These are phyloP conservation scores for Diploptera punctata DNA, from an alignment of 2,888 invertebrate species.

Conservation along the genomic window DNA sequence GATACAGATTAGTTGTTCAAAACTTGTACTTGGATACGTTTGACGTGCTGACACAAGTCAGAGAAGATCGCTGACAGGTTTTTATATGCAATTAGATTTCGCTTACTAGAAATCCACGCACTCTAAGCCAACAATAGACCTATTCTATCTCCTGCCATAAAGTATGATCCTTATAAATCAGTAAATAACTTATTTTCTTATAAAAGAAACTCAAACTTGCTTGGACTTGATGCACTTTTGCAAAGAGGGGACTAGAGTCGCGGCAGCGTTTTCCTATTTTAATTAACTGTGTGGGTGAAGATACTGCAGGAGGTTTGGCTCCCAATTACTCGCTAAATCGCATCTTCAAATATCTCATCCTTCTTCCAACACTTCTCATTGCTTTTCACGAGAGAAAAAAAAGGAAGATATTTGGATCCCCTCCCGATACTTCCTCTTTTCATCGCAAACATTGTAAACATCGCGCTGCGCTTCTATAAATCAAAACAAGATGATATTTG, in stretches of 20 bases:
- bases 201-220: too few species aligned
- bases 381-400: conserved; percentile 14
- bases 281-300: conserved; percentile 36
- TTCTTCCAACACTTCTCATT: conserved; percentile 26
- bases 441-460: conserved; percentile 15
- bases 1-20: too few species aligned
- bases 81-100: too few species aligned
- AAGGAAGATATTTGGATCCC: conserved; percentile 7
- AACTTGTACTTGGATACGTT: too few species aligned
- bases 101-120: too few species aligned
- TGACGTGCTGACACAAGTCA: too few species aligned
- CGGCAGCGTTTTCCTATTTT: conserved; percentile 32
- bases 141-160: too few species aligned
- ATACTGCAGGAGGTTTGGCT: conserved; percentile 27
- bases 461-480: conserved; percentile 5
- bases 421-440: conserved; percentile 14
- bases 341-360: conserved; percentile 33
- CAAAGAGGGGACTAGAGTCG: background rate
- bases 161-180: too few species aligned
- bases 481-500: conserved; percentile 13
- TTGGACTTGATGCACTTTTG: conserved; percentile 6
- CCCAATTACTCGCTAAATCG: conserved; percentile 38
- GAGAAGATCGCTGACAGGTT: too few species aligned
- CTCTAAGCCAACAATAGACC: too few species aligned
- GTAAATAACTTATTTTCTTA: too few species aligned